Evolutionary conservation across 2,888 invertebrate genomes (phyloP), one percentile per base, ranked within the genome.

Genomic region (Neoaliturus tenellus): DNA sequence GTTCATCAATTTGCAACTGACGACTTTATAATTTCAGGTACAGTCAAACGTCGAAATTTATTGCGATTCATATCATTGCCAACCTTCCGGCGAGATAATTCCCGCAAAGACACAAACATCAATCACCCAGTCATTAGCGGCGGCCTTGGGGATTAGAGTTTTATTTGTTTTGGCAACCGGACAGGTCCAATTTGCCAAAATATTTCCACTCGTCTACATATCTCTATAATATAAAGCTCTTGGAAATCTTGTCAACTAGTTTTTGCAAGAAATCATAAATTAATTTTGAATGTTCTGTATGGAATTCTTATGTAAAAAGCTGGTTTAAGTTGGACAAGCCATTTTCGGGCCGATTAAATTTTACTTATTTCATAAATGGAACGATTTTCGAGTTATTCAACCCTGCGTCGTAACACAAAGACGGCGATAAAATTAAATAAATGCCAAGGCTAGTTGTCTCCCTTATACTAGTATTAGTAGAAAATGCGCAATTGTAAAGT

Each of bases 1-100:
- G 28, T 62, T 17, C 62, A 62, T 62, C 31, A 62, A 0, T 28
- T 62, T 17, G 28, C 62, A 31, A 20, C 55, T 62, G 62, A 62
- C 14, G 62, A 62, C 31, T 28, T 62, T 62, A 62, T 62, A 62
- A 62, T 62, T 28, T 31, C 62, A 62, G 62, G 62, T 62, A 2
- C 14, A 28, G 8, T 4, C 28, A 28, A 62, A 62, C 62, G 62
- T 62, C 31, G 8, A 4, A 31, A 62, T 28, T 62, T 28, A 62
- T 62, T 12, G 55, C 55, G 6, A 5, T 55, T 55, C 55, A 62
- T 31, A 31, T 0, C 31, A 31, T 31, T 20, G 62, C 62, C 62
- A 62, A 62, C 62, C 62, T 62, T 62, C 28, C 55, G 28, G 2
- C 55, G 55, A 55, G 55, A 55, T 55, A 55, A 55, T 55, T 55